Conservation (phyloP, 2,113 vertebrate genomes). For the Gasterosteus aculeatus region DNA sequence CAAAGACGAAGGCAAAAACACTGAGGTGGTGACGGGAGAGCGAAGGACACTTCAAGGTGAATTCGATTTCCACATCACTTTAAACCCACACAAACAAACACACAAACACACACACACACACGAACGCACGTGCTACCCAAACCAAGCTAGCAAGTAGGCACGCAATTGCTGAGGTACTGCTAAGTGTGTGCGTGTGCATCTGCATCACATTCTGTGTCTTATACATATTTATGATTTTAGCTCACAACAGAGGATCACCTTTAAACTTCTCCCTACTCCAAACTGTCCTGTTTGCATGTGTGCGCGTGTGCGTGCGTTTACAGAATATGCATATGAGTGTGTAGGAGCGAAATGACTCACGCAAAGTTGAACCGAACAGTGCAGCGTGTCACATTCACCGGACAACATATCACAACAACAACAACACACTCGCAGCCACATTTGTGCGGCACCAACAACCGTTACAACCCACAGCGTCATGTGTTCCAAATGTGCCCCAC, state of each 20-base stretch:
- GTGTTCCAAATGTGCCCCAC: constrained; percentile 36
- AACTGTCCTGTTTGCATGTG: constrained; percentile 50
- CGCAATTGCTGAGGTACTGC: constrained; percentile 80
- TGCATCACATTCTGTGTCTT: constrained; percentile 32
- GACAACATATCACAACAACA: constrained; percentile 60
- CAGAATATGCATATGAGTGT: constrained; percentile 66
- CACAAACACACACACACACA: constrained; percentile 5
- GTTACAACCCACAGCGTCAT: constrained; percentile 14
- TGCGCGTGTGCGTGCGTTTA: constrained; percentile 45
- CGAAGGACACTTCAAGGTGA: constrained; percentile 85
- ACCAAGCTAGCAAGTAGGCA: constrained; percentile 75
- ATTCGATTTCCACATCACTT: constrained; percentile 86
- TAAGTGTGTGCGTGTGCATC: constrained; percentile 5
- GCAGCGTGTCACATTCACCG: constrained; percentile 43
- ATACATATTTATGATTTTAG: constrained; percentile 69
- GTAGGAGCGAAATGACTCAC: constrained; percentile 73
- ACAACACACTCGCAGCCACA: constrained; percentile 39
- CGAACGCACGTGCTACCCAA: constrained; percentile 25
- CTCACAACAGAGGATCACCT: constrained; percentile 61
- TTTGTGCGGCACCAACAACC: constrained; percentile 2
- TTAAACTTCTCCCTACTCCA: constrained; percentile 58
- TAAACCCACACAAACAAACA: constrained; percentile 48
- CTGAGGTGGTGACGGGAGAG: constrained; percentile 61
- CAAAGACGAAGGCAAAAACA: constrained; percentile 74
- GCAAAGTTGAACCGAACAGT: constrained; percentile 50